Conservation (phyloP, 2,113 vertebrate species). For the Cyphomyrus discorhynchus region DNA sequence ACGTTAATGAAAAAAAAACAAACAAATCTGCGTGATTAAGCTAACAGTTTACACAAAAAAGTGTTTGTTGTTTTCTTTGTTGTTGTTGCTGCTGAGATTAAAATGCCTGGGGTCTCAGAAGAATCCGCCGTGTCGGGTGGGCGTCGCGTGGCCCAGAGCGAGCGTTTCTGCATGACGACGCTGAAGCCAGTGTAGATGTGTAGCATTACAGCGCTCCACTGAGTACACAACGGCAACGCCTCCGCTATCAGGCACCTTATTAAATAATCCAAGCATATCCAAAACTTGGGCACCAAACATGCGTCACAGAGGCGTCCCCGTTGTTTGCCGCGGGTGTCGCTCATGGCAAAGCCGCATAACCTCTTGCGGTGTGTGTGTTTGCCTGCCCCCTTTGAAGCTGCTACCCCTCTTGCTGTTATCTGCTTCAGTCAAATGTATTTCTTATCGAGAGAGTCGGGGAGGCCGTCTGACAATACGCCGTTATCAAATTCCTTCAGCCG, state of each 20-base stretch:
- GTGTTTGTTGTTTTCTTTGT: not conserved
- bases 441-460: conserved; percentile 76
- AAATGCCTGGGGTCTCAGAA: not conserved
- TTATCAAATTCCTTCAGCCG: conserved; percentile 99
- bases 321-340: conserved; percentile 86
- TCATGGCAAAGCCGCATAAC: conserved; percentile 77
- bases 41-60: not conserved
- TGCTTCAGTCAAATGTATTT: conserved; percentile 98
- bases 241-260: conserved; percentile 51
- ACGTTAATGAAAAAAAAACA: not conserved
- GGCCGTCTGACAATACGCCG: conserved; percentile 86
- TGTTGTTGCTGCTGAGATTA: not conserved
- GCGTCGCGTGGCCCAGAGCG: not conserved
- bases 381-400: conserved; percentile 75
- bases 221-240: conserved; percentile 29
- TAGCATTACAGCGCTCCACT: conserved; percentile 23
- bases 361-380: conserved; percentile 64
- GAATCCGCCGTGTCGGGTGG: not conserved
- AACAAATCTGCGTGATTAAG: not conserved
- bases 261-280: conserved; percentile 58
- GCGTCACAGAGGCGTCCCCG: conserved; percentile 49
- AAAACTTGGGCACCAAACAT: conserved; percentile 50
- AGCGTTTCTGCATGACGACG: not conserved
- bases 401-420: conserved; percentile 89
- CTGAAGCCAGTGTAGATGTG: not conserved